Percentiles rank a stretch among this genome's conserved stretches.
phyloP scores from a whole-genome alignment of 2,888 invertebrate genomes.

The Branchinecta sandiegonensis region DNA sequence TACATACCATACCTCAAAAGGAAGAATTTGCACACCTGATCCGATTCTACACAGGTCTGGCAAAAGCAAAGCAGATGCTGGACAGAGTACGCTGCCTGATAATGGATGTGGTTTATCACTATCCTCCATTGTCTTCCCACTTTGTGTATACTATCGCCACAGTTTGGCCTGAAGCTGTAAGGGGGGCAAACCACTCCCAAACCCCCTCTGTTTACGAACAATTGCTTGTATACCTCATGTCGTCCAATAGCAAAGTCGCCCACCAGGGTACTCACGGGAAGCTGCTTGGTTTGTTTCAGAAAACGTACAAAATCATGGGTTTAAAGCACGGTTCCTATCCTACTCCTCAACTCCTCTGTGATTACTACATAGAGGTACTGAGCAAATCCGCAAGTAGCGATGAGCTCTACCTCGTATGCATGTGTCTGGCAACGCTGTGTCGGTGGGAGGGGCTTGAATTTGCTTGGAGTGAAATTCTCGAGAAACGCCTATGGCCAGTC shows the following conservation, averaged over 20 bases:
- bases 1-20: background rate
- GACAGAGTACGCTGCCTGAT: background rate
- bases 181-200: background rate
- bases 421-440: slow-evolving; percentile 1
- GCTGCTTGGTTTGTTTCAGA: background rate
- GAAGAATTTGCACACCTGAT: background rate
- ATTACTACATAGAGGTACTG: background rate
- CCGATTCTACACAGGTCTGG: background rate
- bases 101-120: background rate
- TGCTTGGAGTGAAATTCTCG: background rate
- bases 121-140: background rate
- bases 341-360: background rate
- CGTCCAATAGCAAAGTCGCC: background rate
- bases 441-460: background rate
- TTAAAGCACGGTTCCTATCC: background rate
- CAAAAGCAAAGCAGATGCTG: background rate
- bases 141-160: background rate
- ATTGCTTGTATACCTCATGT: background rate
- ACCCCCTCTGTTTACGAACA: background rate
- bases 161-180: background rate
- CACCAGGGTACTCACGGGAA: background rate
- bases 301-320: background rate
- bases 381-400: background rate
- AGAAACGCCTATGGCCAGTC: background rate
- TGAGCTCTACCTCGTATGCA: background rate